phyloP scores from a whole-genome alignment of 2,797 vertebrate genomes.

The Esox masquinongy region DNA sequence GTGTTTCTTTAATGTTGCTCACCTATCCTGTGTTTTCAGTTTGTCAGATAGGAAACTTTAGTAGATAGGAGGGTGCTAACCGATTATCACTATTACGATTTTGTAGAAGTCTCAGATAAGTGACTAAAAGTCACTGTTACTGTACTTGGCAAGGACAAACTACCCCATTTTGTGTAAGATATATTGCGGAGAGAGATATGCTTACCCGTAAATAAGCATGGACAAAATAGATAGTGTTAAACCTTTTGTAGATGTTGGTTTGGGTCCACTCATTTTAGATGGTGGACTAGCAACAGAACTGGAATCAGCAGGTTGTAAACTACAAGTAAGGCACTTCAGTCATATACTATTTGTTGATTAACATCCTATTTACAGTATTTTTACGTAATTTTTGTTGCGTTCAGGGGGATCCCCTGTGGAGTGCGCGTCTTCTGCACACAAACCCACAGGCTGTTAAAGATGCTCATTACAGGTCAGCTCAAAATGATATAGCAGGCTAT shows the following conservation, averaged over 20 bases:
- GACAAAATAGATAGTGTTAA: not conserved
- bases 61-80: no score
- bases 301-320: slow-evolving; percentile 69
- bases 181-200: no score
- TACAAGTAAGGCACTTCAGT: slow-evolving; percentile 65
- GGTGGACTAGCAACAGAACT: slow-evolving; percentile 81
- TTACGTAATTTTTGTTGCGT: not conserved
- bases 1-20: no score
- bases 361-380: not conserved
- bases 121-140: no score
- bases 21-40: no score
- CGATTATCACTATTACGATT: not conserved
- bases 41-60: no score
- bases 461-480: slow-evolving; percentile 73
- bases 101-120: not conserved
- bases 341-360: not conserved
- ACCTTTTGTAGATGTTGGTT: no score
- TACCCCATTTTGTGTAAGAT: no score
- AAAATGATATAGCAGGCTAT: not conserved
- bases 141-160: no score
- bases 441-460: slow-evolving; percentile 76
- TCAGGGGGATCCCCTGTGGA: slow-evolving; percentile 84
- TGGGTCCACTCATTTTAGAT: slow-evolving; percentile 70
- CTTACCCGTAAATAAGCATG: not conserved
- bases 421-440: slow-evolving; percentile 76